Conservation (phyloP, 92 coral and sea anemone species). For the Virgularia gustaviana region DNA sequence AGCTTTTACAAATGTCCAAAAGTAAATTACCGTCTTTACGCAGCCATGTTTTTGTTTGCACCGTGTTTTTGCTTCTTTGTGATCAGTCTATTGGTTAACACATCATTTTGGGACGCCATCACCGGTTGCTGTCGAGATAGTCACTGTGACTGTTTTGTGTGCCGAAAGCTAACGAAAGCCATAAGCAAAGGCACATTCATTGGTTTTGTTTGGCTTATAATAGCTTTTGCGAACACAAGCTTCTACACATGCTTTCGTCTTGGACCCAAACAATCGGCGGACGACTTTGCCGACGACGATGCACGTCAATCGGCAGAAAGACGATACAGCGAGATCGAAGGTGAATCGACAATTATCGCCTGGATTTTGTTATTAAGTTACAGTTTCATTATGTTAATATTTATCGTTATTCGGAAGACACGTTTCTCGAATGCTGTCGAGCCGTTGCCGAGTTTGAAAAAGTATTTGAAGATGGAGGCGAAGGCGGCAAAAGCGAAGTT, state of each 20-base stretch:
- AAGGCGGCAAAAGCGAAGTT: conserved; percentile 11
- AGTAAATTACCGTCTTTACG: conserved; percentile 17
- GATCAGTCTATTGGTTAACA: conserved; percentile 33
- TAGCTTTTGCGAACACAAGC: conserved; percentile 38
- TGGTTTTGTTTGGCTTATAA: conserved; percentile 37
- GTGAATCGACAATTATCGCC: conserved; percentile 23
- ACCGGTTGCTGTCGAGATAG: conserved; percentile 31
- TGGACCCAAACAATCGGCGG: conserved; percentile 17
- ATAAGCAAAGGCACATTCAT: conserved; percentile 9
- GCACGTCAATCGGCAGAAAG: too few relatives aligned
- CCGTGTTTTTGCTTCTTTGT: conserved; percentile 30
- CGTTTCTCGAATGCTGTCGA: background rate
- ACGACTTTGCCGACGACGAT: background rate
- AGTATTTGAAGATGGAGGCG: conserved; percentile 14
- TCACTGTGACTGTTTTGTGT: conserved; percentile 1
- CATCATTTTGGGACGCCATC: conserved; percentile 40
- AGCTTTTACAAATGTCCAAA: conserved; percentile 38
- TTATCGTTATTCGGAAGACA: background rate
- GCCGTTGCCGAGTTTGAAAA: background rate
- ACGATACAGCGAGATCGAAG: background rate
- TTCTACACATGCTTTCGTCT: conserved; percentile 44
- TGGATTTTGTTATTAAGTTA: background rate
- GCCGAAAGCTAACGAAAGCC: conserved; percentile 23
- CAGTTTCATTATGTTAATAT: background rate
- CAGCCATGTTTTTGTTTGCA: conserved; percentile 33